Evolutionary conservation across 2,888 invertebrate genomes (phyloP), one percentile per base, ranked within the genome.

Genomic region (Crioceris asparagi): DNA sequence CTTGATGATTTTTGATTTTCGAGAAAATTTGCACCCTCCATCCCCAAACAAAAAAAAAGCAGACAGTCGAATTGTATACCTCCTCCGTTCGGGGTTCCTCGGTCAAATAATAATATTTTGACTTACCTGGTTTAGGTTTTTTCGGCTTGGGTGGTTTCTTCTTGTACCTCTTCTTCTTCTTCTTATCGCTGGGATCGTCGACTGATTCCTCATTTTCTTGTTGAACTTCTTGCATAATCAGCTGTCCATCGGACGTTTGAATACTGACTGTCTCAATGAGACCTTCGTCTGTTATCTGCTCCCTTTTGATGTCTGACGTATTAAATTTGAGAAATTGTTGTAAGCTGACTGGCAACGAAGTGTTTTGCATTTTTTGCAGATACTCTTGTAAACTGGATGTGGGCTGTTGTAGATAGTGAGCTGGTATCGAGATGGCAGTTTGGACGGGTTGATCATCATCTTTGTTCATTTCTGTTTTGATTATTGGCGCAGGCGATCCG

Each of bases 111-210:
- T n/a, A n/a, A n/a, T n/a, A n/a, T n/a, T n/a, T n/a, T n/a, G n/a
- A n/a, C n/a, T 15, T 40, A 51, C 51, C 47, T 81, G 81, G 83
- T 65, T 82, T 79, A n/a, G 83, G 83, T 47, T 78, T 75, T 55
- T 79, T 76, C 1, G 83, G 82, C 57, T 82, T 82, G 2, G 81
- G 75, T 0, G 82, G 77, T 60, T 83, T 83, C 66, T 83, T 83
- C 70, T 83, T 83, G 62, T 81, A 79, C 53, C 81, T 82, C 67
- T 83, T 81, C 68, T 83, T 83, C 54, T 81, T 81, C 4, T 66
- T 59, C 16, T 54, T 56, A 27, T 60, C 59, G 18, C 60, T 58
- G 3, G 56, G 54, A 41, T 61, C 60, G 17, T 61, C 61, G 2
- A 51, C 48, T 30, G 44, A 52, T 38, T 60, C 64, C 38, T 63